These are phyloP conservation scores for Zaprionus ghesquierei DNA, from an alignment of 1,140 invertebrate genomes.

Conservation along the genomic window DNA sequence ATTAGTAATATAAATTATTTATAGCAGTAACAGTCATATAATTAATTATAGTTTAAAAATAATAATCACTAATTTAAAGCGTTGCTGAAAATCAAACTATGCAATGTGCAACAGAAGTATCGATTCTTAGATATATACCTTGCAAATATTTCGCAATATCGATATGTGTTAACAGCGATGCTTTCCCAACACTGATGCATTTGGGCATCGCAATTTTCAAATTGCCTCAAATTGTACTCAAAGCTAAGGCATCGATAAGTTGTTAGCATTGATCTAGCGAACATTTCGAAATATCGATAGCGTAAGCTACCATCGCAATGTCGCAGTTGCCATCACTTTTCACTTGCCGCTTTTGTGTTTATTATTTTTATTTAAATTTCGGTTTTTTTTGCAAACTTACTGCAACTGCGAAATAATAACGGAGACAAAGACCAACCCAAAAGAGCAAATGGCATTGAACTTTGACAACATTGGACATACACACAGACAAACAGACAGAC, in stretches of 20 bases:
- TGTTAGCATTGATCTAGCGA: neutral
- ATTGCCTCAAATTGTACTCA: neutral
- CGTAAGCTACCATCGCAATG: neutral
- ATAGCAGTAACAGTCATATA: neutral
- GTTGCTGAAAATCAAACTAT: neutral
- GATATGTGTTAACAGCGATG: neutral
- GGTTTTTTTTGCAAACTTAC: neutral
- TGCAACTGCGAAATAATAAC: slow-evolving; percentile 12
- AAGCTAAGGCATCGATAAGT: neutral
- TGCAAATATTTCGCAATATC: neutral
- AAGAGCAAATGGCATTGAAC: slow-evolving; percentile 61
- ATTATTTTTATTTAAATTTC: slow-evolving; percentile 6
- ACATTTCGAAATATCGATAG: neutral
- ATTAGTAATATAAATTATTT: neutral
- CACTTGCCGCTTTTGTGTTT: neutral
- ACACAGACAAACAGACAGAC: neutral
- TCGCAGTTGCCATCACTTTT: neutral
- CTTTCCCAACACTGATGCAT: neutral
- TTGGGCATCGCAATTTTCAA: neutral
- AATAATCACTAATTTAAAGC: neutral
- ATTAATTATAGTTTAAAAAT: neutral
- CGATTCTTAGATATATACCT: neutral
- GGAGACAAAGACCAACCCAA: slow-evolving; percentile 17
- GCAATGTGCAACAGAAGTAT: neutral
- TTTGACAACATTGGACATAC: slow-evolving; percentile 33